A percentile compares a stretch with the other conserved stretches of the same genome.
Conservation (phyloP, 2,797 vertebrate species). For the Chiroxiphia lanceolata region DNA sequence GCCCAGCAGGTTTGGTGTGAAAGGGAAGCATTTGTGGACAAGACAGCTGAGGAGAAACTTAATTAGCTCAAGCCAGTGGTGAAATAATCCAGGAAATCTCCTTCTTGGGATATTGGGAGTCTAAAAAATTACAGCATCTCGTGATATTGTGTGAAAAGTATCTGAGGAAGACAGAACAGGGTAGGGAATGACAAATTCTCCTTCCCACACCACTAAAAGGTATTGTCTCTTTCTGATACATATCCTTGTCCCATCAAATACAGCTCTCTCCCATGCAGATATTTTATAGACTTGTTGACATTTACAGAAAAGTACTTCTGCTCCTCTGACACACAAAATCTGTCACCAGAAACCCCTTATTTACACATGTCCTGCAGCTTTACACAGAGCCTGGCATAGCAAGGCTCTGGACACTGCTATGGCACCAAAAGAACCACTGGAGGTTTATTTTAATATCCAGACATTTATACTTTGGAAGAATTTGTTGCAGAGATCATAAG, state of each 20-base stretch:
- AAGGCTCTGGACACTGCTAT: neutral
- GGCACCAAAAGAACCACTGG: neutral
- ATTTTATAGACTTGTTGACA: neutral
- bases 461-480: neutral
- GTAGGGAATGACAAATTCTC: neutral
- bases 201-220: neutral
- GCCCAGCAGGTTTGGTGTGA: neutral
- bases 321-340: neutral
- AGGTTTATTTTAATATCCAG: neutral
- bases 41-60: neutral
- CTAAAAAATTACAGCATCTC: neutral
- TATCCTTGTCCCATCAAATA: neutral
- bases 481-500: slow-evolving; percentile 19
- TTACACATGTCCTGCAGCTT: neutral
- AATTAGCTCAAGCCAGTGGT: neutral
- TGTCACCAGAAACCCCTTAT: neutral
- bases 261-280: neutral
- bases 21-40: neutral
- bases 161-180: neutral
- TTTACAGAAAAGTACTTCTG: neutral
- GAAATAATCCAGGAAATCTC: neutral
- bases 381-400: neutral
- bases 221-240: neutral
- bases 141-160: neutral
- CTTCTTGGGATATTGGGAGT: neutral